A percentile compares a stretch with the other conserved stretches of the same genome.
These are phyloP conservation scores for Acrobasis consociella DNA, from an alignment of 2,888 invertebrate genomes.

Conservation along the genomic window DNA sequence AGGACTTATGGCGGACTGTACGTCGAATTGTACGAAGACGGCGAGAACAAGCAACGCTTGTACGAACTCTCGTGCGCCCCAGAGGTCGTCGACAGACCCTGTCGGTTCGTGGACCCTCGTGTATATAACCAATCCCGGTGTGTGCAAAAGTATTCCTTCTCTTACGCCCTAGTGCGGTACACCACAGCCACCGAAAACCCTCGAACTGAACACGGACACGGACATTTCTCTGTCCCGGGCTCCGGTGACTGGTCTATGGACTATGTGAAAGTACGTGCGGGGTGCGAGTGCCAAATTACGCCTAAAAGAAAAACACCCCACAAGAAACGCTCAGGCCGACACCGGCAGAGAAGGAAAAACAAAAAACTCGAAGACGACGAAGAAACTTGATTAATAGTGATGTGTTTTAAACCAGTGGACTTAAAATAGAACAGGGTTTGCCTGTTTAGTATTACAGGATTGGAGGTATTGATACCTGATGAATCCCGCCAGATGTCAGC, in stretches of 20 bases:
- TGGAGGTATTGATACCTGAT: constrained; percentile 25
- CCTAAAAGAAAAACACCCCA: constrained; percentile 76
- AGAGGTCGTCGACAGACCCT: constrained; percentile 87
- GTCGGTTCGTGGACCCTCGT: constrained; percentile 88
- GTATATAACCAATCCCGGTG: constrained; percentile 88
- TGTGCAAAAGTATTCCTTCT: constrained; percentile 91
- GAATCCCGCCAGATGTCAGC: constrained; percentile 33
- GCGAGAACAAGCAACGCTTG: constrained; percentile 86
- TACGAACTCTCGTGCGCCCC: constrained; percentile 91
- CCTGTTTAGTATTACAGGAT: constrained; percentile 54
- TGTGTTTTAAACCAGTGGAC: constrained; percentile 58
- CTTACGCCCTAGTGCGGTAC: constrained; percentile 91
- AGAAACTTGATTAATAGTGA: constrained; percentile 62
- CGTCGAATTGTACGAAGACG: constrained; percentile 89
- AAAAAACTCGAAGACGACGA: constrained; percentile 61
- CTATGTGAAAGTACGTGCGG: constrained; percentile 91
- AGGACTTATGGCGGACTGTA: constrained; percentile 87
- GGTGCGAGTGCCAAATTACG: constrained; percentile 91
- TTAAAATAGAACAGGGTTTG: constrained; percentile 60
- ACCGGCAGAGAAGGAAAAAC: constrained; percentile 64
- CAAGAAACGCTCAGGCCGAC: constrained; percentile 53
- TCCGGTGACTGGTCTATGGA: constrained; percentile 88
- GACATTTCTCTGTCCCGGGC: constrained; percentile 76
- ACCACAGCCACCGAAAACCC: constrained; percentile 70
- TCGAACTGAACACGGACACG: constrained; percentile 61